Evolutionary conservation across 64 coral and sea anemone genomes (phyloP), one percentile per base, ranked within the genome.

Genomic region (Dendrophyllia cribrosa): DNA sequence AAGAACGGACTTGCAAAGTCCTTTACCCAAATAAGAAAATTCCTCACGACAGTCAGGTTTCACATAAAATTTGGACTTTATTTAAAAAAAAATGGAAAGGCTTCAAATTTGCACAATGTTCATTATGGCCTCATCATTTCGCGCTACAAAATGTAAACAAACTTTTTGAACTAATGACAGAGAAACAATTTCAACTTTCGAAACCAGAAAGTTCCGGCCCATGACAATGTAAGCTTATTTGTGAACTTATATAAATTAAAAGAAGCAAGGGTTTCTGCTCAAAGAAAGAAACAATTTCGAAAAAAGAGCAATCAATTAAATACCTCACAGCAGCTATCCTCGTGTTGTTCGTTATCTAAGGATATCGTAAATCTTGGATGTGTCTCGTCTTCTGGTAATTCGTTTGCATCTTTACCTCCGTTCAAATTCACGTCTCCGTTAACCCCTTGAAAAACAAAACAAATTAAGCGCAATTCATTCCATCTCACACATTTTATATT

Each of bases 301-400:
- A 88, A 52, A 16, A 48, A 34, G 23, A 48, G 19, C 12, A 50
- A 75, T 75, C 7, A 74, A 67, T 77, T 23, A 53, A 26, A 20
- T 93, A 97, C 95, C 95, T 97, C 95, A 50, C 89, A 97, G 69
- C 95, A 97, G 62, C 92, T 97, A 34, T 97, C 95, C 60, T 97
- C 95, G 3, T 78, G 71, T 25, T 87, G 59, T 5, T 94, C 88
- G 46, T 68, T 84, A 50, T 84, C 62, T 0, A 44, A 6, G 15
- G 80, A 68, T 84, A 84, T 67, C 44, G 62, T 68, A 4, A 84
- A 17, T 6, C 46, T 67, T 50, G 80, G 80, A 51, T 67, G 51
- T 67, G 43, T 45, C n/a, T 93, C 88, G 14, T 90, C 70, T 45
- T 26, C 45, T 19, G 47, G 50, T 5, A 84, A 70, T 26, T 86